phyloP scores from a whole-genome alignment of 2,113 vertebrate genomes.

The Ophthalmolycus amberensis region DNA sequence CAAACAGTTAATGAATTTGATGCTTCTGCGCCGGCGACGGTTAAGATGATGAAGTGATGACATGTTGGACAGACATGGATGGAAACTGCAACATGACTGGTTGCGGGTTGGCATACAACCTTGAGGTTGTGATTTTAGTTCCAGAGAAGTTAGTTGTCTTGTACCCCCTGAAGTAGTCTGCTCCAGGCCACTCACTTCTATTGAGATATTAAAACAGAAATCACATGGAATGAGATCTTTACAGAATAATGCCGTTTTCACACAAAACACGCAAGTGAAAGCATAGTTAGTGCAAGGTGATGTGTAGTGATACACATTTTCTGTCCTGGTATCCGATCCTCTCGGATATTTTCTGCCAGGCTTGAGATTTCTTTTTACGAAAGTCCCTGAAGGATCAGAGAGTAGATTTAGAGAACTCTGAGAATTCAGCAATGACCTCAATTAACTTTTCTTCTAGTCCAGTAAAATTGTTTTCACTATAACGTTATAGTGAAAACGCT shows the following conservation, averaged over 20 bases:
- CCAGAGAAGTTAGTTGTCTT: neutral
- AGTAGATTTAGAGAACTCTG: neutral
- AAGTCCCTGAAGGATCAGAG: neutral
- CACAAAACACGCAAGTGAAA: too few relatives aligned
- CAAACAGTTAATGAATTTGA: neutral
- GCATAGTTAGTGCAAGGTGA: too few relatives aligned
- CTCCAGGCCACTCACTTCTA: neutral
- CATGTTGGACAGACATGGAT: too few relatives aligned
- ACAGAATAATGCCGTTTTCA: too few relatives aligned
- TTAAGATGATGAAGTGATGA: too few relatives aligned
- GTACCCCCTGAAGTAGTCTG: neutral
- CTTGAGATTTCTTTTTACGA: too few relatives aligned
- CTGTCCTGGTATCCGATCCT: neutral
- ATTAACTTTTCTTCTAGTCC: neutral
- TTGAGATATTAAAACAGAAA: neutral
- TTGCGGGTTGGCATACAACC: too few relatives aligned
- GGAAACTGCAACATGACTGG: too few relatives aligned
- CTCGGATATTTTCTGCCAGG: neutral
- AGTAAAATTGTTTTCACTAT: neutral
- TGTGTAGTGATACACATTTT: neutral
- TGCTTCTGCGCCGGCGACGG: too few relatives aligned
- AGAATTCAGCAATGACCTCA: neutral
- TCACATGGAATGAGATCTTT: too few relatives aligned
- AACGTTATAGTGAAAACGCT: too few relatives aligned
- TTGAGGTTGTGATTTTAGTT: too few relatives aligned